Percentiles rank a stretch among this genome's conserved stretches.
Evolutionary conservation across 2,888 invertebrate species (phyloP).

Genomic region (Eurytoma adleriae): DNA sequence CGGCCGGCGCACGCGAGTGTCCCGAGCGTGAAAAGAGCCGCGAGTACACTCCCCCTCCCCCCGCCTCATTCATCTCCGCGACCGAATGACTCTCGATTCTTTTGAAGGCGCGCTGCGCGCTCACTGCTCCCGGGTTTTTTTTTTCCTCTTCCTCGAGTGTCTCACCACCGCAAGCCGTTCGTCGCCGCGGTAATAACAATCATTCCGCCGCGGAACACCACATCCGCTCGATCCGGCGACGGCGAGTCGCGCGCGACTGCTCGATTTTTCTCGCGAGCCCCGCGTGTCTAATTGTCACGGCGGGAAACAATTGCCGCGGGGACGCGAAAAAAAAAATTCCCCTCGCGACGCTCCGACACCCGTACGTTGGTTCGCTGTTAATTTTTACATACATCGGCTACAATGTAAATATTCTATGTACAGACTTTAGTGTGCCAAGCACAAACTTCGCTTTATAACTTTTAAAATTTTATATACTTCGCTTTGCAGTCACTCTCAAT

Average conservation of each 20-base stretch:
- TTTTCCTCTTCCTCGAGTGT: constrained; percentile 11
- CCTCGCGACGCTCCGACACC: not conserved
- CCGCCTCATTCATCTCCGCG: constrained; percentile 40
- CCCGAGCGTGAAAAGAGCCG: constrained; percentile 17
- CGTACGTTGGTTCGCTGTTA: constrained; percentile 16
- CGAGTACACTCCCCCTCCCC: not conserved
- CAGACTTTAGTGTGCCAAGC: constrained; percentile 64
- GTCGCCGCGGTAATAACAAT: constrained; percentile 46
- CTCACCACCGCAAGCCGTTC: constrained; percentile 4
- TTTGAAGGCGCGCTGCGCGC: constrained; percentile 18
- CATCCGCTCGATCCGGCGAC: constrained; percentile 34
- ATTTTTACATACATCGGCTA: constrained; percentile 19
- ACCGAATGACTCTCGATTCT: constrained; percentile 54
- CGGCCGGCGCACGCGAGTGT: constrained; percentile 26
- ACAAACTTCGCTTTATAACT: constrained; percentile 51
- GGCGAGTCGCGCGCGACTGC: not conserved
- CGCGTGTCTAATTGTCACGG: constrained; percentile 5
- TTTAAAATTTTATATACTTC: constrained; percentile 9
- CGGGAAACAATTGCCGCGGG: not conserved
- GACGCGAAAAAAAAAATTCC: not conserved
- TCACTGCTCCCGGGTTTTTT: not conserved
- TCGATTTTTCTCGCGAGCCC: constrained; percentile 1
- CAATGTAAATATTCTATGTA: constrained; percentile 58
- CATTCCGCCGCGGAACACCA: constrained; percentile 46
- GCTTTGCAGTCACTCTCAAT: not conserved